Conservation (phyloP, 2,888 invertebrate species). For the Melolontha melolontha region DNA sequence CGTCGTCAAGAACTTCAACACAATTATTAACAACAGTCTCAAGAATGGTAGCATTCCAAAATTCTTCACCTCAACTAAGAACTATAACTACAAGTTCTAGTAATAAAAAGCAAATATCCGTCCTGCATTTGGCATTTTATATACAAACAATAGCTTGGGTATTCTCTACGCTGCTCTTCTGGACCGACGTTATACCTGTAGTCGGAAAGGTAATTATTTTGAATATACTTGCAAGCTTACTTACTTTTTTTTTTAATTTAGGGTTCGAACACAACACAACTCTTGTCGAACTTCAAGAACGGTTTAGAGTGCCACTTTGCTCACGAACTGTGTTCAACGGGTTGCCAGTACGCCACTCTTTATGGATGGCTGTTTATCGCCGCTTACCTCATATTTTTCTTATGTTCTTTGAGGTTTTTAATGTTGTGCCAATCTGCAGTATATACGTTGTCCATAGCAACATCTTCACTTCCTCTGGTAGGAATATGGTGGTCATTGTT, state of each 20-base stretch:
- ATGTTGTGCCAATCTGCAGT: constrained; percentile 70
- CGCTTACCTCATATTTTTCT: constrained; percentile 66
- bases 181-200: constrained; percentile 68
- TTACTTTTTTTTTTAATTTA: constrained; percentile 40
- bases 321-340: constrained; percentile 47
- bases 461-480: constrained; percentile 68
- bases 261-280: constrained; percentile 52
- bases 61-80: constrained; percentile 51
- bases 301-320: constrained; percentile 62
- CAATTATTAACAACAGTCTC: constrained; percentile 68
- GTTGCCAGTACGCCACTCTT: constrained; percentile 55
- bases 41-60: constrained; percentile 67
- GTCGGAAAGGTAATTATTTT: constrained; percentile 66
- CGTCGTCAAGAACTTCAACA: constrained; percentile 55
- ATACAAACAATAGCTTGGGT: constrained; percentile 66
- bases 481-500: constrained; percentile 73
- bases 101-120: constrained; percentile 52
- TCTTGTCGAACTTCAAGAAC: constrained; percentile 60
- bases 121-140: constrained; percentile 64
- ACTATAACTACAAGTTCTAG: constrained; percentile 47
- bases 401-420: constrained; percentile 68
- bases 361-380: constrained; percentile 68
- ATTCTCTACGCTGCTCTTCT: constrained; percentile 65
- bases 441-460: constrained; percentile 69
- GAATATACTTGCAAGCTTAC: neutral